Conservation (phyloP, 1,140 invertebrate genomes). For the Philaenus spumarius region DNA sequence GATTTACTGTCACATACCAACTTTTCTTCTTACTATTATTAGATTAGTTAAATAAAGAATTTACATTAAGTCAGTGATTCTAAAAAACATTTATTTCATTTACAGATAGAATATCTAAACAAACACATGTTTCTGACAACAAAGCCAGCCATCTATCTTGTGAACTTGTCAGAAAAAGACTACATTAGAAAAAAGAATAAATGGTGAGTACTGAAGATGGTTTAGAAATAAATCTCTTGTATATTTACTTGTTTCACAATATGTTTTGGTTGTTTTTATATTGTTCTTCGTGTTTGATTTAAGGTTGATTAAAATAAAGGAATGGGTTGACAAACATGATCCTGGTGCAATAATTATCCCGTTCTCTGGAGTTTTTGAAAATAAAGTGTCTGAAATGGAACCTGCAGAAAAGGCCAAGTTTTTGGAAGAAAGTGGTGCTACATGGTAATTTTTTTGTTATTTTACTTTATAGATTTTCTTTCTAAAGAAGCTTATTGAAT, state of each 20-base stretch:
- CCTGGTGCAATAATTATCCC: conserved; percentile 88
- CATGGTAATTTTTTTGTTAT: conserved; percentile 54
- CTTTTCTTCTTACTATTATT: no score
- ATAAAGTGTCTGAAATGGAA: conserved; percentile 82
- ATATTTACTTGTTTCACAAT: no score
- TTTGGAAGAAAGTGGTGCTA: conserved; percentile 69
- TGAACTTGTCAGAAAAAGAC: conserved; percentile 97
- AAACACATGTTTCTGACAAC: conserved; percentile 97
- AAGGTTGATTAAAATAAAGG: conserved; percentile 96
- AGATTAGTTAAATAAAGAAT: no score
- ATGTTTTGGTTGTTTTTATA: no score
- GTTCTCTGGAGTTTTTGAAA: conserved; percentile 91
- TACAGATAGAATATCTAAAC: conserved; percentile 94
- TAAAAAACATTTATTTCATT: no score
- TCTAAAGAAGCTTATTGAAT: no score
- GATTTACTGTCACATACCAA: no score
- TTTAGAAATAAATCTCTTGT: no score
- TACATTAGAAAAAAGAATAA: conserved; percentile 99
- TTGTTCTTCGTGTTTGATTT: conserved; percentile 19
- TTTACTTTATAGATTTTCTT: no score
- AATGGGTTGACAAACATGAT: conserved; percentile 98
- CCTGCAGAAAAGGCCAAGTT: conserved; percentile 60
- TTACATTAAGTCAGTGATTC: no score
- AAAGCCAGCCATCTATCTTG: conserved; percentile 95
- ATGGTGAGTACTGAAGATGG: conserved; percentile 55